Percentiles rank a stretch among this genome's conserved stretches.
Conservation (phyloP, 1,140 invertebrate species). For the Maconellicoccus hirsutus region DNA sequence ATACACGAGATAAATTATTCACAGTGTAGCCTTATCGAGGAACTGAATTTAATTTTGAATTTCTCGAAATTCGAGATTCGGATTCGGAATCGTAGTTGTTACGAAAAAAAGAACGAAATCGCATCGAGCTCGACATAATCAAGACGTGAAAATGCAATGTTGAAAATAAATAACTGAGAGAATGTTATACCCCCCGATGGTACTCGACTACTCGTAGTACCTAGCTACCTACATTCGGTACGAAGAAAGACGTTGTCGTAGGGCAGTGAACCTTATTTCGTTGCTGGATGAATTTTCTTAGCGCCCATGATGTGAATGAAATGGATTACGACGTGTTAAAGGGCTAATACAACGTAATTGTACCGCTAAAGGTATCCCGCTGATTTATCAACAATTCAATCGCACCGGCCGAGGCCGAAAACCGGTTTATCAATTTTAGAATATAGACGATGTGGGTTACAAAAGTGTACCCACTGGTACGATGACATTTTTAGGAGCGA, state of each 20-base stretch:
- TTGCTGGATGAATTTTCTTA: neutral
- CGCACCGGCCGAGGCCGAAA: neutral
- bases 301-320: neutral
- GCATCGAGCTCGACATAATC: no score
- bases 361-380: neutral
- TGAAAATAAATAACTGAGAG: no score
- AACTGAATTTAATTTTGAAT: no score
- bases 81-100: no score
- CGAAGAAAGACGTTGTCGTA: neutral
- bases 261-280: neutral
- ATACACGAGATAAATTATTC: no score
- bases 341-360: neutral
- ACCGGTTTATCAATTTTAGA: neutral
- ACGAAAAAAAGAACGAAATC: no score
- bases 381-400: neutral
- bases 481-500: neutral
- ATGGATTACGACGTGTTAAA: neutral
- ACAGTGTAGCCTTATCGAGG: no score
- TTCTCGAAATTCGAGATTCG: no score
- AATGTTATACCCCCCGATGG: no score
- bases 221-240: neutral
- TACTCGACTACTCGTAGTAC: no score
- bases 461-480: neutral
- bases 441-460: neutral
- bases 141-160: no score